phyloP scores from a whole-genome alignment of 2,797 vertebrate species.

The Bradypus variegatus region DNA sequence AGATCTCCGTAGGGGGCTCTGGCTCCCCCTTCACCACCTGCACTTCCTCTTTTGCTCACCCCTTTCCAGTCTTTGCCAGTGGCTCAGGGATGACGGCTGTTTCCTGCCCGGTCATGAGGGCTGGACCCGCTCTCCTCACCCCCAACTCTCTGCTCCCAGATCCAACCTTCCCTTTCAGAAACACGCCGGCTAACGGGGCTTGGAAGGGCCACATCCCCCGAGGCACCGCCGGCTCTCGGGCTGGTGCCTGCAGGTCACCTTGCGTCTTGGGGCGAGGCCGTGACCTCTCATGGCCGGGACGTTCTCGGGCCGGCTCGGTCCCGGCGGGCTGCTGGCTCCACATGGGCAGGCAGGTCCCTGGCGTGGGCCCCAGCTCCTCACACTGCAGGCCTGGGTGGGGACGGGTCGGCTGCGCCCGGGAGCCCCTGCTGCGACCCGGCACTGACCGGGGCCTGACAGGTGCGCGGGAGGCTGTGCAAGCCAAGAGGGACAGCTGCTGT shows the following conservation, averaged over 20 bases:
- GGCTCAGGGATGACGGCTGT: accelerated
- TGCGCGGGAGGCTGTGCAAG: not conserved
- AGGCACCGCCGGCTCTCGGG: too few relatives aligned
- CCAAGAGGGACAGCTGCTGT: not conserved
- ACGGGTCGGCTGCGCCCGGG: too few relatives aligned
- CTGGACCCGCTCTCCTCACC: not conserved
- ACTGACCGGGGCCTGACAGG: not conserved
- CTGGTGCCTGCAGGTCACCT: not conserved
- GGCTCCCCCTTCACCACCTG: not conserved
- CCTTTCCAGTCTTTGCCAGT: not conserved
- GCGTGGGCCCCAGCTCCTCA: too few relatives aligned
- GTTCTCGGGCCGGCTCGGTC: not conserved
- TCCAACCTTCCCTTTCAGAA: not conserved
- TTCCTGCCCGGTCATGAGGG: not conserved
- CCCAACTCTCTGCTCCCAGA: not conserved
- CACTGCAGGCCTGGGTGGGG: too few relatives aligned
- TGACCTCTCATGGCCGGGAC: not conserved
- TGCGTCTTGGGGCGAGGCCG: not conserved
- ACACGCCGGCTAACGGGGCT: accelerated
- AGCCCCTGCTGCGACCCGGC: too few relatives aligned
- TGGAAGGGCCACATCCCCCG: not conserved
- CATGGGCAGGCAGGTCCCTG: too few relatives aligned
- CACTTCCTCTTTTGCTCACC: too few relatives aligned
- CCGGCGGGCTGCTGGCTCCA: accelerated
- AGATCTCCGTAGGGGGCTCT: not conserved